Conservation (phyloP, 1,140 invertebrate species). For the Xylocopa sonorina region DNA sequence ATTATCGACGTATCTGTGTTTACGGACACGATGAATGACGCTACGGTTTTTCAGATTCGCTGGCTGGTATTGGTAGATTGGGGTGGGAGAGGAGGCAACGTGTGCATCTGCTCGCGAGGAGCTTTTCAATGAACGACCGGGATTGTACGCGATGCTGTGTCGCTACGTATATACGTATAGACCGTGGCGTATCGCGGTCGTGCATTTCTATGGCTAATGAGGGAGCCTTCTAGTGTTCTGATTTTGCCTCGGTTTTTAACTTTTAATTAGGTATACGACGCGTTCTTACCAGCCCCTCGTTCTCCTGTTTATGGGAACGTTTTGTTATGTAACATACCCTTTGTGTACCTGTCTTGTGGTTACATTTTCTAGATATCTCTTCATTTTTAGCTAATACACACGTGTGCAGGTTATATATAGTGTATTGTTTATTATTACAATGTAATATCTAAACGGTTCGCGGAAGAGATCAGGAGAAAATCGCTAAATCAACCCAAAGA, state of each 20-base stretch:
- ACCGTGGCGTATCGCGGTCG: constrained; percentile 13
- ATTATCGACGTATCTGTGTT: constrained; percentile 63
- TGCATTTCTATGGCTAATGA: constrained; percentile 50
- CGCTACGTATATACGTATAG: constrained; percentile 27
- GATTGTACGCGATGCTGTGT: constrained; percentile 18
- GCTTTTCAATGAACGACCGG: constrained; percentile 58
- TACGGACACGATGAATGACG: constrained; percentile 50
- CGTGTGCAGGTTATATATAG: too few species aligned
- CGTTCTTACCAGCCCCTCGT: constrained; percentile 25
- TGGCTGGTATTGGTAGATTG: constrained; percentile 26
- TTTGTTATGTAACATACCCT: too few species aligned
- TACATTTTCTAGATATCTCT: too few species aligned
- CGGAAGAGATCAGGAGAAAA: too few species aligned
- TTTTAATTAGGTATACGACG: neutral
- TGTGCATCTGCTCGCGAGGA: constrained; percentile 17
- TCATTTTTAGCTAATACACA: too few species aligned
- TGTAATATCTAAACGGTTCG: too few species aligned
- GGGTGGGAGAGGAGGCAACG: neutral
- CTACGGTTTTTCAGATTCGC: constrained; percentile 36
- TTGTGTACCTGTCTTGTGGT: too few species aligned
- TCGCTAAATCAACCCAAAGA: too few species aligned
- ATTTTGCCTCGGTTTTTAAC: constrained; percentile 54
- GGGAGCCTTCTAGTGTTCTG: constrained; percentile 47
- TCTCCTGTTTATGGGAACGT: too few species aligned
- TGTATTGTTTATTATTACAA: too few species aligned